Evolutionary conservation across 1,140 invertebrate species (phyloP).

Genomic region (Caenorhabditis inopinata): DNA sequence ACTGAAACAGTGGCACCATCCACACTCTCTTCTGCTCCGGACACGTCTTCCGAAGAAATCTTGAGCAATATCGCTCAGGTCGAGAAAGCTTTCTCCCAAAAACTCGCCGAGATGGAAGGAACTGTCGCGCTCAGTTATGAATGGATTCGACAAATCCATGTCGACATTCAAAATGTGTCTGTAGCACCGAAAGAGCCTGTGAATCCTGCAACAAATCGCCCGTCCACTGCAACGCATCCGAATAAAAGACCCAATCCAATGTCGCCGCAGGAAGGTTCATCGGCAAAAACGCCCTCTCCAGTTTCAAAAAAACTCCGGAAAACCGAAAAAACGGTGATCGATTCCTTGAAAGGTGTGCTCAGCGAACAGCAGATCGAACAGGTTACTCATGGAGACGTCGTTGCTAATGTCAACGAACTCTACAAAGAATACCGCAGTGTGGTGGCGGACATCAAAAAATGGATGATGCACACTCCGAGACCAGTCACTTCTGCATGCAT

Average conservation of each 20-base stretch:
- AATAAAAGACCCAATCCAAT: too few species aligned
- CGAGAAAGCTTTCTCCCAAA: background rate
- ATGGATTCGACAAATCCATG: background rate
- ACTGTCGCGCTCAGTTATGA: background rate
- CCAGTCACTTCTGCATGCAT: background rate
- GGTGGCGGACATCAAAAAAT: background rate
- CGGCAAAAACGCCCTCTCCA: too few species aligned
- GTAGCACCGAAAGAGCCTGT: background rate
- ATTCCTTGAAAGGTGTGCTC: too few species aligned
- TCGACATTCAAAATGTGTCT: background rate
- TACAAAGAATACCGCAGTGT: too few species aligned
- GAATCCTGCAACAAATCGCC: background rate
- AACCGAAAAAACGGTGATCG: too few species aligned
- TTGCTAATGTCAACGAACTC: too few species aligned
- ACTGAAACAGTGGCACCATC: background rate
- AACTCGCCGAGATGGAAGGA: background rate
- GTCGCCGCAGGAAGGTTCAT: too few species aligned
- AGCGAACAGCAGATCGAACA: too few species aligned
- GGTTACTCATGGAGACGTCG: too few species aligned
- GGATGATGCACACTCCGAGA: background rate
- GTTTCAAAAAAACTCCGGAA: too few species aligned
- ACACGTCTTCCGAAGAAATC: too few species aligned
- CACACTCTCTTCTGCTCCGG: too few species aligned
- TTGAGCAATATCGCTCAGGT: background rate
- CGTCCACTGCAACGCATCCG: background rate